Conservation (phyloP, 2,888 invertebrate species). For the Philereme transversata region DNA sequence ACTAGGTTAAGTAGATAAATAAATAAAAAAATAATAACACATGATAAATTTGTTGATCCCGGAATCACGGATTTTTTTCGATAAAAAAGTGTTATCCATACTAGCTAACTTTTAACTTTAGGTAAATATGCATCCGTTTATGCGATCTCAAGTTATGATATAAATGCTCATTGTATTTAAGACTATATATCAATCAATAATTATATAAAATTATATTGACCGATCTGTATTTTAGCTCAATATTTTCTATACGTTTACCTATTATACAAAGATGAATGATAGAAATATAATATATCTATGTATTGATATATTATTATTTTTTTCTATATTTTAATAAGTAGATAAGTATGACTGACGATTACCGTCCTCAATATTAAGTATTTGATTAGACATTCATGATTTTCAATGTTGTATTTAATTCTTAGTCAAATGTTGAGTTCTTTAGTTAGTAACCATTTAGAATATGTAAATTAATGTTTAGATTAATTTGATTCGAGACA, state of each 20-base stretch:
- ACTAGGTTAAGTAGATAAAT: no score
- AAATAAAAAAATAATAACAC: no score
- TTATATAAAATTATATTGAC: constrained; percentile 18
- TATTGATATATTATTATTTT: constrained; percentile 50
- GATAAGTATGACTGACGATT: constrained; percentile 52
- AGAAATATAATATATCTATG: constrained; percentile 49
- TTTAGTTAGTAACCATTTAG: constrained; percentile 34
- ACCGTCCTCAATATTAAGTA: constrained; percentile 52
- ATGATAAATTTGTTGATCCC: no score
- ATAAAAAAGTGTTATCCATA: no score
- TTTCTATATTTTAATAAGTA: constrained; percentile 41
- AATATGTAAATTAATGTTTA: constrained; percentile 65
- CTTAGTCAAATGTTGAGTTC: constrained; percentile 60
- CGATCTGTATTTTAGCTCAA: constrained; percentile 41
- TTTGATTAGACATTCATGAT: constrained; percentile 32
- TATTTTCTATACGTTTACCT: constrained; percentile 46
- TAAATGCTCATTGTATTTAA: constrained; percentile 57
- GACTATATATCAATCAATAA: constrained; percentile 18
- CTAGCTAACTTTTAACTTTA: no score
- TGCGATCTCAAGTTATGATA: constrained; percentile 29
- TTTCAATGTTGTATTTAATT: constrained; percentile 45
- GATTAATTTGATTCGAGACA: constrained; percentile 43
- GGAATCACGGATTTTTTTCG: no score
- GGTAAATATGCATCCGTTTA: no score
- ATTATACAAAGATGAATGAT: constrained; percentile 41